Evolutionary conservation across 1,140 invertebrate genomes (phyloP), one percentile per base, ranked within the genome.

Genomic region (Grapholita molesta): DNA sequence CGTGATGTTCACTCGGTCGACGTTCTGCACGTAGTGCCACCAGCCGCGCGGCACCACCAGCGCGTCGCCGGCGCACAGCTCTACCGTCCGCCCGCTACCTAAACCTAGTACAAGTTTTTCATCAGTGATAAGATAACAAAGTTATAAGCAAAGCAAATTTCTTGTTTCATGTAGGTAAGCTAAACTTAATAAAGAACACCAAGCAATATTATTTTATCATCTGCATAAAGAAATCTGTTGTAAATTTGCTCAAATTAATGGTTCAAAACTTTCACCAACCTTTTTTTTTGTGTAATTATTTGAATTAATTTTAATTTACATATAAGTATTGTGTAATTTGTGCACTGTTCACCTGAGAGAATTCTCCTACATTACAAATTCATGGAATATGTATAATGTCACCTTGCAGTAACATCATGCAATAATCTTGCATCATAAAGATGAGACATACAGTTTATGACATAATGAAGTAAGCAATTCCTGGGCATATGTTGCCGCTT

Each of bases 11-110:
- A 96, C 93, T 18, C 93, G 89, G 70, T 95, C 94, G 52, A 96
- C 79, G 78, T 96, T 96, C 88, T 98, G 96, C 4, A 99, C 98
- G 92, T 96, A 98, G 93, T 99, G 98, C 98, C 98, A 99, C 98
- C 98, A 99, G 65, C 96, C 95, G 75, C 94, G 93, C 7, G 98
- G 98, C 1, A 99, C 95, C 82, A 97, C 94, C 8, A 99, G 88
- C 5, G 98, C 95, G 92, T 99, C 97, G 1, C 97, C 97, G 7
- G 97, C 95, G 57, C 95, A 92, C 28, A 99, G 90, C 93, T 90
- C 91, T 92, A 93, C 69, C 93, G 94, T 78, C 77, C 89, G 70
- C 66, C 73, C 85, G 28, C 90, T 85, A 11, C 80, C 77, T 67
- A 95, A 73, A 70, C 85, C 93, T 93, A 70, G 33, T 84, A 86